Percentiles rank a stretch among this genome's conserved stretches.
phyloP scores from a whole-genome alignment of 2,888 invertebrate genomes.

The Chironomus tentans region DNA sequence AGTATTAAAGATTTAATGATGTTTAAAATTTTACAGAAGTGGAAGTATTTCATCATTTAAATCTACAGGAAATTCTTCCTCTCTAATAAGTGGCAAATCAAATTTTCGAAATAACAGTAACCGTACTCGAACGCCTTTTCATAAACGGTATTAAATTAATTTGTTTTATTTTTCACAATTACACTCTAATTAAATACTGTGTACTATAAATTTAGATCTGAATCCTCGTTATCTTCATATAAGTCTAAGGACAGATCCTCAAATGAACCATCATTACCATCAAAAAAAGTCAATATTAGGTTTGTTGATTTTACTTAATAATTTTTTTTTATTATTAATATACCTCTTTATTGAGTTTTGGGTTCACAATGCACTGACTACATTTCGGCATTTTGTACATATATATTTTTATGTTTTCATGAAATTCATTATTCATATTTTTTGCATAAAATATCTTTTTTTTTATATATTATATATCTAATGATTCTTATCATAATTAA shows the following conservation, averaged over 20 bases:
- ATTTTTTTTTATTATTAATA: too few species aligned
- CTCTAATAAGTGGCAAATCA: conserved; percentile 12
- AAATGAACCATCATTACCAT: conserved; percentile 13
- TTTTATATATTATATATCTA: too few species aligned
- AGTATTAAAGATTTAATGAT: too few species aligned
- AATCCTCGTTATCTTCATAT: neutral
- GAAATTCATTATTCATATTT: neutral
- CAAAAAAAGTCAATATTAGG: conserved; percentile 26
- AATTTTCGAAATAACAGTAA: conserved; percentile 19
- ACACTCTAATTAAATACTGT: neutral
- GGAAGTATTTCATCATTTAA: conserved; percentile 20
- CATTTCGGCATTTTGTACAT: neutral
- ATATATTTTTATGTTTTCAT: neutral
- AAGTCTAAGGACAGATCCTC: conserved; percentile 17
- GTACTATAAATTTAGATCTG: conserved; percentile 10
- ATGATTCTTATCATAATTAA: too few species aligned
- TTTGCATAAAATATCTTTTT: neutral
- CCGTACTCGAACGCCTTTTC: conserved; percentile 24
- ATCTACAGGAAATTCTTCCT: conserved; percentile 24
- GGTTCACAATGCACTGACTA: conserved; percentile 28
- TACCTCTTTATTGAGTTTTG: neutral
- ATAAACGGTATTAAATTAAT: conserved; percentile 21
- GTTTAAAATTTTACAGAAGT: conserved; percentile 16
- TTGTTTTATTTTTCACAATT: neutral
- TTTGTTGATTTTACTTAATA: conserved; percentile 8